Conservation (phyloP, 1,140 invertebrate species). For the Aricia agestis region DNA sequence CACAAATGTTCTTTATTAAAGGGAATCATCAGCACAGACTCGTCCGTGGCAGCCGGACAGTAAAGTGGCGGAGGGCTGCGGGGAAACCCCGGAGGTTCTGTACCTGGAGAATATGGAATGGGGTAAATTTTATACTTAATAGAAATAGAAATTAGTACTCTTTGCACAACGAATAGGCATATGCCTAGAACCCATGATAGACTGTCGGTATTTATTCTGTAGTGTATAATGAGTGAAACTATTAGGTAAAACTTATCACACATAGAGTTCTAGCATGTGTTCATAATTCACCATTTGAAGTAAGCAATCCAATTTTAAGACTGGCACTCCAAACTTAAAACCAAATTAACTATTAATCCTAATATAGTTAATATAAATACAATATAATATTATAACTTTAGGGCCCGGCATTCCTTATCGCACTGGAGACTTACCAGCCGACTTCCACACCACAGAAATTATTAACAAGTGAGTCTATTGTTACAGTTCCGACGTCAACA, state of each 20-base stretch:
- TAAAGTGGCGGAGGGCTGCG: conserved; percentile 64
- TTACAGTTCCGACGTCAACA: neutral
- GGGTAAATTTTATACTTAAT: conserved; percentile 48
- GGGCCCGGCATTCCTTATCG: conserved; percentile 56
- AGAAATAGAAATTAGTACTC: too few species aligned
- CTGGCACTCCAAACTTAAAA: too few species aligned
- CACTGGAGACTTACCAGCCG: conserved; percentile 52
- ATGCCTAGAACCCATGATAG: too few species aligned
- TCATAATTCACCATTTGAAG: too few species aligned
- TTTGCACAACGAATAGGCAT: too few species aligned
- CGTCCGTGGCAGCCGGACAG: conserved; percentile 84
- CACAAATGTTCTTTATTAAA: conserved; percentile 27
- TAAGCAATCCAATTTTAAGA: too few species aligned
- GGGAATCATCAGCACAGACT: conserved; percentile 87
- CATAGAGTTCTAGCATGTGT: too few species aligned
- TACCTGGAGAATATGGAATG: conserved; percentile 79
- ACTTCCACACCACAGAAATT: conserved; percentile 65
- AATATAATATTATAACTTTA: conserved; percentile 21
- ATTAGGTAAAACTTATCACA: too few species aligned
- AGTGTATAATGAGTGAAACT: too few species aligned
- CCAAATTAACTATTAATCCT: too few species aligned
- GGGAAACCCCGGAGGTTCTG: conserved; percentile 77
- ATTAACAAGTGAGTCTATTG: conserved; percentile 57
- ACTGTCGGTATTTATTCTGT: too few species aligned
- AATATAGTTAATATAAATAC: too few species aligned